These are phyloP conservation scores for Frieseomelitta varia DNA, from an alignment of 1,140 invertebrate genomes.

Conservation along the genomic window DNA sequence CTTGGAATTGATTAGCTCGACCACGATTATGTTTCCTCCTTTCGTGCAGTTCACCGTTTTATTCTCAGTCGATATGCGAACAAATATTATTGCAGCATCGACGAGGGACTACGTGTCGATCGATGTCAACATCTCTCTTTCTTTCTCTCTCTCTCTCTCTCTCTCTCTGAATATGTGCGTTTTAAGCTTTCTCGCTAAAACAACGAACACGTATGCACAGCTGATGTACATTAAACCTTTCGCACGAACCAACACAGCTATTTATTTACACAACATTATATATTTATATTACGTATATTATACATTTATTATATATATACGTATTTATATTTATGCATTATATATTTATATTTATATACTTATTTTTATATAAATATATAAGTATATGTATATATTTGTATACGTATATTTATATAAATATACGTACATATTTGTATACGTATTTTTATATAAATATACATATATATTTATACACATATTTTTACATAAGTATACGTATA, in stretches of 20 bases:
- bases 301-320: too few species aligned
- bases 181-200: not conserved
- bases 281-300: too few species aligned
- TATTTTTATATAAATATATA: too few species aligned
- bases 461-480: too few species aligned
- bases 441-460: too few species aligned
- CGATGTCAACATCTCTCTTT: not conserved
- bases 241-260: not conserved
- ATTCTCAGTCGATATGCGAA: not conserved
- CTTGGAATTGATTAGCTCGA: not conserved
- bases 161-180: too few species aligned
- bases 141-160: too few species aligned
- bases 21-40: not conserved
- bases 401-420: too few species aligned
- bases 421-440: not conserved
- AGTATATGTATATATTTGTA: too few species aligned
- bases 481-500: too few species aligned
- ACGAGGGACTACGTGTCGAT: not conserved
- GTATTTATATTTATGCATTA: too few species aligned
- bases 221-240: not conserved
- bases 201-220: not conserved
- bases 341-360: too few species aligned
- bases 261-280: constrained; percentile 39
- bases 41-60: not conserved
- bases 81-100: constrained; percentile 23